Conservation (phyloP, 2,797 vertebrate genomes). For the Bucorvus abyssinicus region DNA sequence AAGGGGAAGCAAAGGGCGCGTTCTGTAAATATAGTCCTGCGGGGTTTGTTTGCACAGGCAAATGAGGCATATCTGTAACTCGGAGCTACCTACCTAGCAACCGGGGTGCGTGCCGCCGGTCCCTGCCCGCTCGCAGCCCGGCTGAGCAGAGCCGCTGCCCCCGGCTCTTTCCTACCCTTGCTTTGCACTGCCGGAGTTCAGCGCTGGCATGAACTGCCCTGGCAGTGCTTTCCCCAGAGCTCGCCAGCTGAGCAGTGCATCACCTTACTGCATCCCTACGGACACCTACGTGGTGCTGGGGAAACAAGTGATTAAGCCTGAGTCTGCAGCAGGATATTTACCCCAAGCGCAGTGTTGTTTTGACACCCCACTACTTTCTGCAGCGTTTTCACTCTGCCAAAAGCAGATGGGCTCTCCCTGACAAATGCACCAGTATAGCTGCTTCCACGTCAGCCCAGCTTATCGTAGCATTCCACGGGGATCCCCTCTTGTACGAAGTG, state of each 20-base stretch:
- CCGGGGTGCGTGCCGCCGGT: fast-evolving
- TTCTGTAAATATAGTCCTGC: constrained; percentile 29
- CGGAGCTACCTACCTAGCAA: constrained; percentile 12
- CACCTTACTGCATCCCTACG: background rate
- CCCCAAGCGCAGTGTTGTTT: background rate
- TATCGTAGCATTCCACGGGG: background rate
- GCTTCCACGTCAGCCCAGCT: background rate
- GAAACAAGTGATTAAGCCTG: background rate
- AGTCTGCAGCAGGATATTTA: background rate
- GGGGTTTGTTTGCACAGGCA: constrained; percentile 37
- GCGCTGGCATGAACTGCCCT: background rate
- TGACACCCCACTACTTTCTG: background rate
- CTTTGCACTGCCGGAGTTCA: background rate
- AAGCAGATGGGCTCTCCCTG: background rate
- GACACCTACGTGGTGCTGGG: background rate
- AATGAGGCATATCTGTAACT: constrained; percentile 31
- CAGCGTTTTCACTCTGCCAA: background rate
- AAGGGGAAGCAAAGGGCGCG: constrained; percentile 42
- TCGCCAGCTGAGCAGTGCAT: background rate
- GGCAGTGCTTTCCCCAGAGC: background rate
- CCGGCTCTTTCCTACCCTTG: background rate
- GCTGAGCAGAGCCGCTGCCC: background rate
- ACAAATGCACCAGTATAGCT: background rate
- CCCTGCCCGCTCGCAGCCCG: fast-evolving
- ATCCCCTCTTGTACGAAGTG: background rate